Evolutionary conservation across 2,888 invertebrate species (phyloP), one percentile per base, ranked within the genome.

Genomic region (Acronicta leporina): DNA sequence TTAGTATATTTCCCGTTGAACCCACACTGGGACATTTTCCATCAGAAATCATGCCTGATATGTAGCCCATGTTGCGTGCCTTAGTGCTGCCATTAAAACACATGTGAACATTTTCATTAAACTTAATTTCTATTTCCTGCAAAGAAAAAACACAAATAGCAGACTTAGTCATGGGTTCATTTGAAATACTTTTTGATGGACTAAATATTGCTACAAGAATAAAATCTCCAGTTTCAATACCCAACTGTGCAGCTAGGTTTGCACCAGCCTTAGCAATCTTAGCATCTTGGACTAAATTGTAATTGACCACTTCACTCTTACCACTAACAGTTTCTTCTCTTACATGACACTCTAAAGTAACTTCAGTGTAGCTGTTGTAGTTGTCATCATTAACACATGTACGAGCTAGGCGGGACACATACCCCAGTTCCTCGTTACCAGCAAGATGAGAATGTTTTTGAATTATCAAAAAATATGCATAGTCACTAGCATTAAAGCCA

Each of bases 341-440:
- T 50, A 96, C 96, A 76, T 95, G 93, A 89, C 99, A 99, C 88
- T 98, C 97, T 62, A 99, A 95, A 14, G 99, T 99, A 52, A 99
- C 97, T 94, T 99, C 99, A 0, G 99, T 98, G 88, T 99, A 99
- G 85, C 99, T 99, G 87, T 99, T 98, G 89, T 99, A 99, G 87
- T 98, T 97, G 20, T 97, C 96, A 94, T 99, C 99, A 78, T 97
- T 97, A 63, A 98, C 98, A 92, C 99, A 99, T 60, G 98, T 98
- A 42, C 99, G 96, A 0, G 98, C 97, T 68, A 99, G 94, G 25
- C 99, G 96, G 7, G 98, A 97, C 54, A 98, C 97, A 92, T 98
- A 99, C 5, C 98, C 98, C 61, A 96, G 95, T 88, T 98, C 98
- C 86, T 99, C 98, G 83, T 97, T 97, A 44, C 97, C 97, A 58